Base-by-base conservation (phyloP, 2,113 vertebrate genomes). In the Gnathonemus echidnorhynchus region DNA sequence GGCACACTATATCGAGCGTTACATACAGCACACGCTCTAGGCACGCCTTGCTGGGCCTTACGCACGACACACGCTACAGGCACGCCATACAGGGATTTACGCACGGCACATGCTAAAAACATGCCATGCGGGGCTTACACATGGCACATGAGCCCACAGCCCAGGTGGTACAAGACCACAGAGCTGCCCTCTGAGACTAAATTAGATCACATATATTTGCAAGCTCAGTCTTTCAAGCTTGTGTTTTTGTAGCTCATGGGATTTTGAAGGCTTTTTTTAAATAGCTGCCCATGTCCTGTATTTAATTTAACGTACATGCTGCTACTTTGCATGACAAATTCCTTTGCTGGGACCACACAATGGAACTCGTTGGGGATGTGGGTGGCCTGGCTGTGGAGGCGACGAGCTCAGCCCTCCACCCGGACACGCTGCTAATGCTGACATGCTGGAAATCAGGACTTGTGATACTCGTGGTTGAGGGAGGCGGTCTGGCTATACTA, bases 341-440 rank as follows among this genome's bases (percentile, higher is more conserved):
- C 93, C 94, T 89, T 94, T 94, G 94, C 94, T 88, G 90, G 90
- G 95, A 96, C 96, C 96, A 96, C 96, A 96, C 96, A 96, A 95
- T 94, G 93, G 94, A 95, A 95, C 94, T 94, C 93, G 93, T 94
- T 95, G 86, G 27, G 91, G 94, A 95, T 94, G 94, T 90, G 93
- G 92, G 95, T 96, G 96, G 96, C 93, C 93, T 93, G 93, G 93
- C 93, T 95, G 93, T 94, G 93, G 93, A 90, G 95, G 94, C 95
- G 95, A 96, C 95, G 95, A 94, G 94, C 95, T 95, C 94, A 95
- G 94, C 92, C 95, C 93, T 96, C 95, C 95, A 92, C 93, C 91
- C 93, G 92, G 94, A 94, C 88, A 93, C 35, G 42, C 49, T 84
- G 95, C 39, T 42, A 0, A 93, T 96, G 94, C 93, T 95, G 96